These are phyloP conservation scores for Mus musculus DNA, from an alignment of 2,113 vertebrate species.

Conservation along the genomic window GRCm39 chr9:42724501-42725000, in stretches of 20 bases:
- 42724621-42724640: neutral
- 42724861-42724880: neutral
- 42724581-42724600: neutral
- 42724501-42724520: neutral
- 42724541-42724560: neutral
- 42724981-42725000: neutral
- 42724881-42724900: neutral
- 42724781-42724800: neutral
- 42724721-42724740: neutral
- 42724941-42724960: neutral
- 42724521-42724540: neutral
- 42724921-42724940: neutral
- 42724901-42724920: neutral
- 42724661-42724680: neutral
- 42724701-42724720: neutral
- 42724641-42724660: neutral
- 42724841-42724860: neutral
- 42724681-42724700: neutral
- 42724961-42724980: neutral
- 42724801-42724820: neutral
- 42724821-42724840: neutral
- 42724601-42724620: neutral
- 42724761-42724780: neutral
- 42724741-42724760: neutral
- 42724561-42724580: neutral